These are phyloP conservation scores for Athene cunicularia DNA, from an alignment of 2,113 vertebrate species.

Conservation along the genomic window DNA sequence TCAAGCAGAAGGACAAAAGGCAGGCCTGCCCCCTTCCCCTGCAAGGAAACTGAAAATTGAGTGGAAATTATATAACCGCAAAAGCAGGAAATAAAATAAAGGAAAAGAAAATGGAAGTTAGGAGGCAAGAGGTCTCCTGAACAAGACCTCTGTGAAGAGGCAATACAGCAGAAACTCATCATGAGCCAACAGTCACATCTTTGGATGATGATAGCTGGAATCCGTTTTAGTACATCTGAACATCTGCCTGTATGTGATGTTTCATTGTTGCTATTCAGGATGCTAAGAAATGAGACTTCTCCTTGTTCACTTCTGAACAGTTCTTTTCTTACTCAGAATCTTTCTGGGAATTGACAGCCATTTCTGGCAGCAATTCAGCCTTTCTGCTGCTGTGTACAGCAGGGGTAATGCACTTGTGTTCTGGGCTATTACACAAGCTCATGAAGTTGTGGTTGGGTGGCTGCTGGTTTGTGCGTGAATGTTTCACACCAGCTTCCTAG, in stretches of 20 bases:
- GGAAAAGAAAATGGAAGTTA: neutral
- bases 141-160: neutral
- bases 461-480: neutral
- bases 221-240: neutral
- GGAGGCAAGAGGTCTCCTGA: neutral
- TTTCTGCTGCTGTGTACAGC: neutral
- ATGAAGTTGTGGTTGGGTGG: neutral
- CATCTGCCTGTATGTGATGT: neutral
- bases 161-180: neutral
- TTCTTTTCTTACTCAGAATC: neutral
- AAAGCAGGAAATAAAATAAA: neutral
- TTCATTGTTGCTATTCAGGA: neutral
- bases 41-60: neutral
- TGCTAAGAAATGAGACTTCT: neutral
- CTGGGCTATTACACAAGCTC: constrained; percentile 14
- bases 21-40: neutral
- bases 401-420: neutral
- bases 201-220: neutral
- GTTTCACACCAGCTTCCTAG: neutral
- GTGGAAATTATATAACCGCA: neutral
- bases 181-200: neutral
- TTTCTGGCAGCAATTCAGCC: neutral
- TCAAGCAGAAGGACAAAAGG: neutral
- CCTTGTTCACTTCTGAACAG: neutral
- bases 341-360: neutral